These are phyloP conservation scores for Sparidentex hasta DNA, from an alignment of 2,797 vertebrate species.

Conservation along the genomic window DNA sequence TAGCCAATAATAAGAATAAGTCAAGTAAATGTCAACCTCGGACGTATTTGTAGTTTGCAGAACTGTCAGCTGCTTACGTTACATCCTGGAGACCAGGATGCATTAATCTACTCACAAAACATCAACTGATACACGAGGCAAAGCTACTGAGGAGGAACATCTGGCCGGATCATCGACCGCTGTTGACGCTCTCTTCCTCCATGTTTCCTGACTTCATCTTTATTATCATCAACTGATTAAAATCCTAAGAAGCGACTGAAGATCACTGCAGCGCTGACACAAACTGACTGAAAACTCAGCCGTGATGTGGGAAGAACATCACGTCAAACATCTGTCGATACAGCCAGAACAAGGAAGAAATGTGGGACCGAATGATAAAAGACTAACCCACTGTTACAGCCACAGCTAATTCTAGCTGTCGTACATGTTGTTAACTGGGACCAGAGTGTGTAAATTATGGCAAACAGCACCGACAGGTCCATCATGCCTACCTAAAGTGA, in stretches of 20 bases:
- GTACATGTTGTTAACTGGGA: not conserved
- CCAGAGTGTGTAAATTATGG: not conserved
- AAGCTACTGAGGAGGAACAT: not conserved
- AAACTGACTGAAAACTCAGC: not conserved
- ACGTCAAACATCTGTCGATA: no score
- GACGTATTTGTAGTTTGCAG: no score
- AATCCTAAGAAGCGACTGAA: not conserved
- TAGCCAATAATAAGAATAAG: no score
- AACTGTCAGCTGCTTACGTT: no score
- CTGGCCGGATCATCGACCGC: not conserved
- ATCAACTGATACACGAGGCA: no score
- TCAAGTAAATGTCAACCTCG: no score
- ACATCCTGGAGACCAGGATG: no score
- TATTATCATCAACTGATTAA: not conserved
- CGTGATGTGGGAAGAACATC: not conserved
- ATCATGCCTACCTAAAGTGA: slow-evolving; percentile 18
- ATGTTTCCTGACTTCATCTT: not conserved
- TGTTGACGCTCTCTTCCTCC: not conserved
- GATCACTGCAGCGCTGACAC: not conserved
- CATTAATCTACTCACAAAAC: no score
- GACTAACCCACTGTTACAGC: not conserved
- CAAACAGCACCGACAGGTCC: not conserved
- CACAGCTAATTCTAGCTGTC: not conserved
- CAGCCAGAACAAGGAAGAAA: not conserved
- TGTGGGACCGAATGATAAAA: not conserved